A percentile compares a stretch with the other conserved stretches of the same genome.
Evolutionary conservation across 2,888 invertebrate genomes (phyloP).

Genomic region (Synergus gifuensis): DNA sequence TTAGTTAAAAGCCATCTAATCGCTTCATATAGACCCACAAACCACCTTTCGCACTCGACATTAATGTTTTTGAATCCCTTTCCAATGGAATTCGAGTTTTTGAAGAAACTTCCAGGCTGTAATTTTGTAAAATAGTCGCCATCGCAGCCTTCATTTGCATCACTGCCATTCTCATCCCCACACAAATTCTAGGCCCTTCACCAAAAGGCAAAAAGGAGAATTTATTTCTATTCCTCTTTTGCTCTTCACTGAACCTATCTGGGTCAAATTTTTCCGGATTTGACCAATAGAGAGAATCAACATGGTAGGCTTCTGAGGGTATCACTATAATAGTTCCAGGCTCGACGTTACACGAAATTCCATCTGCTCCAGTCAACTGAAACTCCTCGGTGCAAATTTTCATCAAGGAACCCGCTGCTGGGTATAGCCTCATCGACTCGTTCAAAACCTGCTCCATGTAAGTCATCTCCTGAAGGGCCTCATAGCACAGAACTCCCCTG

Average conservation of each 20-base stretch:
- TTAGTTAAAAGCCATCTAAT: background rate
- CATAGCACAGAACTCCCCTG: constrained; percentile 75
- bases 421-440: constrained; percentile 57
- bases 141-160: constrained; percentile 45
- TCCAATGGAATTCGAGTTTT: constrained; percentile 27
- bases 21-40: constrained; percentile 35
- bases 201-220: constrained; percentile 65
- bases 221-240: constrained; percentile 55
- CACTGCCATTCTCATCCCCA: constrained; percentile 65
- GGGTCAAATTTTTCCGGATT: constrained; percentile 65
- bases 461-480: constrained; percentile 77
- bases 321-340: constrained; percentile 53
- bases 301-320: constrained; percentile 54
- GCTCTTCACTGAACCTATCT: constrained; percentile 62
- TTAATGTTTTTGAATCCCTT: constrained; percentile 27
- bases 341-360: constrained; percentile 55
- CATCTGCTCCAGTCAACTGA: constrained; percentile 59
- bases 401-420: constrained; percentile 45
- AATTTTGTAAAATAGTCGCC: constrained; percentile 10
- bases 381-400: constrained; percentile 56
- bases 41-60: constrained; percentile 18
- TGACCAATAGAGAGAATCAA: constrained; percentile 60
- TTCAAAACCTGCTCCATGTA: constrained; percentile 78
- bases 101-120: constrained; percentile 37
- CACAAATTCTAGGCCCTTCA: constrained; percentile 68